phyloP scores from a whole-genome alignment of 1,140 invertebrate species.

The Lasioglossum baleicum region DNA sequence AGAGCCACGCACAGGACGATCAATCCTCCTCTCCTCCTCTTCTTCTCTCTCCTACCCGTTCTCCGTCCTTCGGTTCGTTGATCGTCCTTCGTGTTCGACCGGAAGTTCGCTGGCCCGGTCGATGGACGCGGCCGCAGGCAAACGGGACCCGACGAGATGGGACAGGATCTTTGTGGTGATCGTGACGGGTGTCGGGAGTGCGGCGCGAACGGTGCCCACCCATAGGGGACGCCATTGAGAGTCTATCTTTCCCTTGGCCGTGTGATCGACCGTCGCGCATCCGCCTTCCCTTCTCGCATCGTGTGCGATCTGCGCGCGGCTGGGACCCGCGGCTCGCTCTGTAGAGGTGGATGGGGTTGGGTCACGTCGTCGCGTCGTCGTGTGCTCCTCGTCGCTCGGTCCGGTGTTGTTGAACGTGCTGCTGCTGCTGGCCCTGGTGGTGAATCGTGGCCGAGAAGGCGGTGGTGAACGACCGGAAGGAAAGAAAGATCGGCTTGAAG shows the following conservation, averaged over 20 bases:
- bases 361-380: conserved; percentile 30
- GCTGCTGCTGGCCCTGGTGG: neutral
- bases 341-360: conserved; percentile 35
- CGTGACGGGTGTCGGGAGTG: neutral
- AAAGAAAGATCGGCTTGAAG: too few species aligned
- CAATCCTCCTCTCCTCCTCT: neutral
- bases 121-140: conserved; percentile 13
- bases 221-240: conserved; percentile 49
- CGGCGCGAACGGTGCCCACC: conserved; percentile 15
- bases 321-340: conserved; percentile 11
- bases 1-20: neutral
- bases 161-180: conserved; percentile 1
- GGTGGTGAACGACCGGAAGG: neutral
- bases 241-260: conserved; percentile 25
- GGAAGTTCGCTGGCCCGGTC: conserved; percentile 19
- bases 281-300: conserved; percentile 38
- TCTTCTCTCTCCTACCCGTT: too few species aligned
- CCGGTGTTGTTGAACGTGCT: conserved; percentile 4
- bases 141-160: conserved; percentile 2
- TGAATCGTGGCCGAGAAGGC: neutral
- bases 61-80: neutral
- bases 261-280: conserved; percentile 36
- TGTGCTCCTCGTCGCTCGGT: neutral
- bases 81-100: conserved; percentile 17
- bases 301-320: conserved; percentile 52